These are phyloP conservation scores for Catonia carolina DNA, from an alignment of 2,888 invertebrate species.

Conservation along the genomic window DNA sequence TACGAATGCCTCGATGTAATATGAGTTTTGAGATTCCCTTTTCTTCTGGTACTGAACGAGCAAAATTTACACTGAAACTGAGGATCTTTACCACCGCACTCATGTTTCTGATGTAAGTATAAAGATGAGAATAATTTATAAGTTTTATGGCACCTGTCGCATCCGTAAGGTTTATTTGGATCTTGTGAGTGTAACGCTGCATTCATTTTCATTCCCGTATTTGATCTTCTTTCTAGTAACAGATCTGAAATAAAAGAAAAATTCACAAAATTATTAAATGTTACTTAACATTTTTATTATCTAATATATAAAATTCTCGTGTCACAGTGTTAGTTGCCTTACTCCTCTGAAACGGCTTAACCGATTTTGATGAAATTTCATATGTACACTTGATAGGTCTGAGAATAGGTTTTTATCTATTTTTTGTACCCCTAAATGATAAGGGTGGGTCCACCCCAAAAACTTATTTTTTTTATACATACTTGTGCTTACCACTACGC, in stretches of 20 bases:
- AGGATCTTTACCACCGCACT: constrained; percentile 43
- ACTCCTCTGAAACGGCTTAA: too few relatives aligned
- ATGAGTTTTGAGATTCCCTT: constrained; percentile 18
- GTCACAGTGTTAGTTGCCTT: too few relatives aligned
- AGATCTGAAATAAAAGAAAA: neutral
- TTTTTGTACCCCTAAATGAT: too few relatives aligned
- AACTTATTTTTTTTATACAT: too few relatives aligned
- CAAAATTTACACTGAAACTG: constrained; percentile 44
- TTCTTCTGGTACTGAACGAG: constrained; percentile 2
- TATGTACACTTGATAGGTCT: too few relatives aligned
- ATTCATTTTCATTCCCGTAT: neutral
- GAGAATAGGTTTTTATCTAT: too few relatives aligned
- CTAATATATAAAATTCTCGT: too few relatives aligned
- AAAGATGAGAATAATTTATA: neutral
- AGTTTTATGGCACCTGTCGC: neutral
- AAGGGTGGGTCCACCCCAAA: too few relatives aligned
- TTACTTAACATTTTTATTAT: too few relatives aligned
- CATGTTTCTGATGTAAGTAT: constrained; percentile 9
- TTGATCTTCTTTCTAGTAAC: neutral
- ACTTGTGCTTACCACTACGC: too few relatives aligned
- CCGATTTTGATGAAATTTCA: too few relatives aligned
- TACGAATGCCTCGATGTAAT: neutral
- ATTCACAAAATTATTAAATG: neutral
- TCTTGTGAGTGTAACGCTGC: neutral
- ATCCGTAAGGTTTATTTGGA: neutral